These are phyloP conservation scores for Idaea biselata DNA, from an alignment of 2,888 invertebrate genomes.

Conservation along the genomic window DNA sequence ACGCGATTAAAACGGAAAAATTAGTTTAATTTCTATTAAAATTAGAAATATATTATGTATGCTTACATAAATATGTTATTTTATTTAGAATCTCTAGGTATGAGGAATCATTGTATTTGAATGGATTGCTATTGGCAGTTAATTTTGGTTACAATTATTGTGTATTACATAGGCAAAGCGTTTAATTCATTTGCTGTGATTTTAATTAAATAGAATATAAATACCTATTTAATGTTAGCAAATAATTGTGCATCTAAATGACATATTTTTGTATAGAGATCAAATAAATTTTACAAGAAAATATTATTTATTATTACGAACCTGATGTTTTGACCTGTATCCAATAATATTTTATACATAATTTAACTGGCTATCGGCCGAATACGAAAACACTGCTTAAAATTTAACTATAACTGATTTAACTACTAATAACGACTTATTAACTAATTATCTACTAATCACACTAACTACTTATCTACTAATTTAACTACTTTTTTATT, in stretches of 20 bases:
- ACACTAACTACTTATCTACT: no score
- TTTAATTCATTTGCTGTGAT: constrained; percentile 44
- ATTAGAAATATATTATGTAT: not conserved
- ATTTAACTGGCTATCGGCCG: no score
- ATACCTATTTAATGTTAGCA: constrained; percentile 33
- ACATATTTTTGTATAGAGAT: constrained; percentile 63
- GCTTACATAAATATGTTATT: constrained; percentile 9
- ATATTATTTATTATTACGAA: constrained; percentile 25
- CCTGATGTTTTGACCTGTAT: constrained; percentile 11
- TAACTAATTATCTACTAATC: no score
- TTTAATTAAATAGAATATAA: constrained; percentile 27
- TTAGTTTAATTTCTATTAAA: not conserved
- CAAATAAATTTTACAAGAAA: constrained; percentile 54
- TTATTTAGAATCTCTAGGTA: constrained; percentile 16
- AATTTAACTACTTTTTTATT: no score
- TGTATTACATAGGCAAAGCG: constrained; percentile 11
- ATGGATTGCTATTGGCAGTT: constrained; percentile 1
- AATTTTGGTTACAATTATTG: constrained; percentile 10
- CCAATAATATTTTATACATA: no score
- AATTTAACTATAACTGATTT: no score
- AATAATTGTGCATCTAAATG: constrained; percentile 33
- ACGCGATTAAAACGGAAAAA: not conserved
- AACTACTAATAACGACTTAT: no score
- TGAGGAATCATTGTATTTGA: constrained; percentile 8
- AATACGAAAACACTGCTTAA: no score